A percentile compares a stretch with the other conserved stretches of the same genome.
These are phyloP conservation scores for Gnathonemus echidnorhynchus DNA, from an alignment of 2,113 vertebrate genomes.

Conservation along the genomic window DNA sequence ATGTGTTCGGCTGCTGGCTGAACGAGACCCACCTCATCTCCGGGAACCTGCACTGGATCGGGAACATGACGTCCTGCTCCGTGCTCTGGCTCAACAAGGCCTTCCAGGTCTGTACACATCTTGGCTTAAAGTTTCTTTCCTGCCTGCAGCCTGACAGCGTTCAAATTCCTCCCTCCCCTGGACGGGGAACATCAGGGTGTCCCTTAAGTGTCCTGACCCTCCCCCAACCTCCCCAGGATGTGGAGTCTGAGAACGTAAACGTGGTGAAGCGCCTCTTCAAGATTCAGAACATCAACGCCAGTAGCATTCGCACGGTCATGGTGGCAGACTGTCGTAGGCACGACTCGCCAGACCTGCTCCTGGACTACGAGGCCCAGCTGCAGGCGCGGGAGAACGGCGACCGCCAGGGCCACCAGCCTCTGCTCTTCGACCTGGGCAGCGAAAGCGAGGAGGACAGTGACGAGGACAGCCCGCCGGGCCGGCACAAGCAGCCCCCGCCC, in stretches of 20 bases:
- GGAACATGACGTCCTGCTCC: constrained; percentile 88
- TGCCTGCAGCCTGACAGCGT: neutral
- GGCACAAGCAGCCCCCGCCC: constrained; percentile 32
- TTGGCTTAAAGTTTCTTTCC: neutral
- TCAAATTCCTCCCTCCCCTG: neutral
- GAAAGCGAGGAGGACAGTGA: constrained; percentile 54
- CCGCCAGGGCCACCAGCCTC: constrained; percentile 43
- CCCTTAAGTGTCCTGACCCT: neutral
- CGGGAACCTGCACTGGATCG: constrained; percentile 90
- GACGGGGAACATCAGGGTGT: neutral
- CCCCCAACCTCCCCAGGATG: constrained; percentile 55
- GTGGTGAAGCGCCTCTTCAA: constrained; percentile 97
- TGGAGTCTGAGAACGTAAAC: constrained; percentile 91
- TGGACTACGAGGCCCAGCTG: constrained; percentile 67
- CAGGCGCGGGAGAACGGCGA: constrained; percentile 42
- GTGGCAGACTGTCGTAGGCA: constrained; percentile 88
- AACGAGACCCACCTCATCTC: constrained; percentile 93
- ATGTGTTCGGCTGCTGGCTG: constrained; percentile 96
- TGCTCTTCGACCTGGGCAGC: constrained; percentile 66
- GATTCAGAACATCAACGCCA: constrained; percentile 94
- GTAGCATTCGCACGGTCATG: constrained; percentile 92
- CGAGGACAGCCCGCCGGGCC: constrained; percentile 31
- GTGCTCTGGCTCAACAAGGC: constrained; percentile 97
- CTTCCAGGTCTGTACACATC: constrained; percentile 74
- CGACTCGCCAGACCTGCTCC: constrained; percentile 73